These are phyloP conservation scores for Lottia scabra DNA, from an alignment of 2,888 invertebrate species.

Conservation along the genomic window DNA sequence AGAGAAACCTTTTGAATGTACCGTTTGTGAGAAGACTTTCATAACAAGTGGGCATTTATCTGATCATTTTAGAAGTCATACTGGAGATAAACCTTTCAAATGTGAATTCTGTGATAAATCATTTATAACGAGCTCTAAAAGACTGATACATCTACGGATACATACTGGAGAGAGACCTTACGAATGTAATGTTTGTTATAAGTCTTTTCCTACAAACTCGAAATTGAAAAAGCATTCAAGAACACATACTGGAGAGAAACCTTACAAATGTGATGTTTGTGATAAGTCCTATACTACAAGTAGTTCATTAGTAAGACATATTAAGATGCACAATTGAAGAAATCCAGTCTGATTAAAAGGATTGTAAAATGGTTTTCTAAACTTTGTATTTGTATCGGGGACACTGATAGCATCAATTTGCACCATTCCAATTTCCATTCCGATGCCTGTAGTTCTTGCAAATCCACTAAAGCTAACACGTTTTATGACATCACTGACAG, in stretches of 20 bases:
- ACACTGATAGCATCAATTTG: no score
- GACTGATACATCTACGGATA: conserved; percentile 1
- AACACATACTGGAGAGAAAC: conserved; percentile 4
- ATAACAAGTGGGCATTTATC: background rate
- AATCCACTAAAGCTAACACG: no score
- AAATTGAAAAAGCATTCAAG: background rate
- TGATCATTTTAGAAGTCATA: conserved; percentile 10
- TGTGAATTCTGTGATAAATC: conserved; percentile 7
- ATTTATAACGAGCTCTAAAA: background rate
- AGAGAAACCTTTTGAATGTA: conserved; percentile 14
- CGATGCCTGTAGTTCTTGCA: no score
- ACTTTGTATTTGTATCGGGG: no score
- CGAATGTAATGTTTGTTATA: background rate
- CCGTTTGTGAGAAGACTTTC: conserved; percentile 9
- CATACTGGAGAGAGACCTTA: conserved; percentile 15
- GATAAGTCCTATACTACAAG: conserved; percentile 7
- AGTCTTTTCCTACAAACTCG: background rate
- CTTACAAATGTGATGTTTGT: conserved; percentile 10
- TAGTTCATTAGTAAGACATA: conserved; percentile 6
- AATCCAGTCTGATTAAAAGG: background rate
- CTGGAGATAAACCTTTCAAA: conserved; percentile 12
- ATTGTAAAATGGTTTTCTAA: background rate
- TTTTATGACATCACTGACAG: no score
- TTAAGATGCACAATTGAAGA: conserved; percentile 6
- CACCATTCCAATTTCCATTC: no score